Evolutionary conservation across 2,797 vertebrate species (phyloP).

Genomic region (Parauchenoglanis ngamensis): DNA sequence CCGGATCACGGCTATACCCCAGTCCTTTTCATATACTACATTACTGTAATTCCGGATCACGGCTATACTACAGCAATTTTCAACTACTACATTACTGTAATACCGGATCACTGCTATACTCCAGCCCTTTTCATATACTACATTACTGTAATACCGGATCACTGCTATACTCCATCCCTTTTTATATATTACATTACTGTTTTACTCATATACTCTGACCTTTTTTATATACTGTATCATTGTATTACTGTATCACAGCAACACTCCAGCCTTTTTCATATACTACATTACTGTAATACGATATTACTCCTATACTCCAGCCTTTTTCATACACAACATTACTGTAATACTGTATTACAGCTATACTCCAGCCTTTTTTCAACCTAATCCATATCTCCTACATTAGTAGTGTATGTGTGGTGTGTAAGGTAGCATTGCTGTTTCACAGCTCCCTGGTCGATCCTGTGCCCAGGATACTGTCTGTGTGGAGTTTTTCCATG

Average conservation of each 20-base stretch:
- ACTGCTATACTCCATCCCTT: no score
- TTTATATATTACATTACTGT: no score
- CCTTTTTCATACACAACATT: neutral
- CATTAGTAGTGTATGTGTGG: neutral
- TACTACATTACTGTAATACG: no score
- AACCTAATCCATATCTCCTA: neutral
- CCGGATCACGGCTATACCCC: no score
- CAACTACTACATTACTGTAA: neutral
- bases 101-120: neutral
- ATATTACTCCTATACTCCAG: no score
- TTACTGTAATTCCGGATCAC: neutral
- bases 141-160: no score
- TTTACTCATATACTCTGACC: neutral
- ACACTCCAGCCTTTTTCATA: neutral
- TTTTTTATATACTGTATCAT: no score
- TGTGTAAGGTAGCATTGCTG: neutral
- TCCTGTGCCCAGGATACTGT: neutral
- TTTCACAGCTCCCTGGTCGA: neutral
- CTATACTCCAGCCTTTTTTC: neutral
- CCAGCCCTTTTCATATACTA: neutral
- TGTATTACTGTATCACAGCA: neutral
- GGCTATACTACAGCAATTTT: neutral
- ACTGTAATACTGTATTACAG: neutral
- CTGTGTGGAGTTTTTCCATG: neutral
- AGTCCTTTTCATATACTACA: neutral